phyloP scores from a whole-genome alignment of 2,797 vertebrate genomes.

The Tamandua tetradactyla region DNA sequence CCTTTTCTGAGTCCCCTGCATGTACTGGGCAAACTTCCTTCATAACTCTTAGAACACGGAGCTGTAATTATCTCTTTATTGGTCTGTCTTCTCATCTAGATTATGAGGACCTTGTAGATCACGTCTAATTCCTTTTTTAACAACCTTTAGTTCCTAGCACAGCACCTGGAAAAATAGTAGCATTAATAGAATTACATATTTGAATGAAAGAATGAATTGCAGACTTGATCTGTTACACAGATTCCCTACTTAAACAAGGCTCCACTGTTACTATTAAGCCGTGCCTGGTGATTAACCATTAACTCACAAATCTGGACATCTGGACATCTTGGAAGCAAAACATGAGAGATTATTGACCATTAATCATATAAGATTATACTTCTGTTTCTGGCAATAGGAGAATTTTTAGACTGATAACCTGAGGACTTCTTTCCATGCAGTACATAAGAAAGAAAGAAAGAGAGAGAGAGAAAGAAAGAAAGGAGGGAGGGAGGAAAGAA shows the following conservation, averaged over 20 bases:
- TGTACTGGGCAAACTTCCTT: neutral
- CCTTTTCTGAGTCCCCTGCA: neutral
- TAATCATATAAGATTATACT: neutral
- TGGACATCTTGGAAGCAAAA: slow-evolving; percentile 3
- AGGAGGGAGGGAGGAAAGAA: no score
- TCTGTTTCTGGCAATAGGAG: slow-evolving; percentile 1
- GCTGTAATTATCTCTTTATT: neutral
- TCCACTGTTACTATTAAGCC: neutral
- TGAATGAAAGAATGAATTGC: slow-evolving; percentile 3
- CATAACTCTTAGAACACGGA: neutral
- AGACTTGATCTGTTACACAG: neutral
- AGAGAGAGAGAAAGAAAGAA: no score
- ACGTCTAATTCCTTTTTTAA: neutral
- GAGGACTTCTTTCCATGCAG: neutral
- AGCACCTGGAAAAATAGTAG: slow-evolving; percentile 12
- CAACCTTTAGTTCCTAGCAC: neutral
- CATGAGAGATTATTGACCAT: neutral
- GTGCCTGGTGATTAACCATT: neutral
- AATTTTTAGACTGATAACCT: neutral
- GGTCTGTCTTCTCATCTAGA: neutral
- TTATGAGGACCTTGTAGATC: neutral
- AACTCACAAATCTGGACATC: neutral
- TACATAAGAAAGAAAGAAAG: no score
- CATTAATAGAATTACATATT: slow-evolving; percentile 17
- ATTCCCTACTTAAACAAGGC: neutral